phyloP scores from a whole-genome alignment of 2,113 vertebrate genomes.

The Ictalurus furcatus region DNA sequence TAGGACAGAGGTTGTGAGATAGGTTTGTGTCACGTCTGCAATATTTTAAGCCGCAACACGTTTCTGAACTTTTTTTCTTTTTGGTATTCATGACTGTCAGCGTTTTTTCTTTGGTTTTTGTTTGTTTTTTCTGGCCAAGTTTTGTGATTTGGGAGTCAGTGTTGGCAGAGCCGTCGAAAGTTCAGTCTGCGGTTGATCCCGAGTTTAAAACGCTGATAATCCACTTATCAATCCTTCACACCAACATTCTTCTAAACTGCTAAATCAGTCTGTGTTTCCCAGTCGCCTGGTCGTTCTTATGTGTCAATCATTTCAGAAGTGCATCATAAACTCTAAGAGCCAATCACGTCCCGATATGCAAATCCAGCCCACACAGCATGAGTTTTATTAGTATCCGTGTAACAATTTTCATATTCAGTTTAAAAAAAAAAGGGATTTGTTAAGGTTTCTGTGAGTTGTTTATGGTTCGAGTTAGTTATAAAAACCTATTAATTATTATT shows the following conservation, averaged over 20 bases:
- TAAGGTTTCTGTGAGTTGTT: no score
- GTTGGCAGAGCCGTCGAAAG: not conserved
- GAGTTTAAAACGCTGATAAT: not conserved
- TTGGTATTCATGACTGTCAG: no score
- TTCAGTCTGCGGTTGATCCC: not conserved
- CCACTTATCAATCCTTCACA: not conserved
- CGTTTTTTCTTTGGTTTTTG: not conserved
- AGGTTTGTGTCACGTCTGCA: not conserved
- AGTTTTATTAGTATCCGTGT: not conserved
- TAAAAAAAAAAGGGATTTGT: no score
- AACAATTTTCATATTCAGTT: not conserved
- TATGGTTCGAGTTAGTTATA: no score
- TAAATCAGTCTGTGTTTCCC: not conserved
- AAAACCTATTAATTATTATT: no score
- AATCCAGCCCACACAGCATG: not conserved
- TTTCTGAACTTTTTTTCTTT: not conserved
- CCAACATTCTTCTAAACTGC: not conserved
- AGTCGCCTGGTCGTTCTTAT: not conserved
- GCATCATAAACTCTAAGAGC: not conserved
- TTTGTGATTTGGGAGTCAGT: not conserved
- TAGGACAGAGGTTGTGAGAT: not conserved
- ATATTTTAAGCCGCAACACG: not conserved
- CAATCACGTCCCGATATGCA: not conserved
- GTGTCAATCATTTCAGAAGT: not conserved
- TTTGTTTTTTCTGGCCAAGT: not conserved